Base-by-base conservation (phyloP, 1,140 invertebrate genomes). In the Uloborus diversus region DNA sequence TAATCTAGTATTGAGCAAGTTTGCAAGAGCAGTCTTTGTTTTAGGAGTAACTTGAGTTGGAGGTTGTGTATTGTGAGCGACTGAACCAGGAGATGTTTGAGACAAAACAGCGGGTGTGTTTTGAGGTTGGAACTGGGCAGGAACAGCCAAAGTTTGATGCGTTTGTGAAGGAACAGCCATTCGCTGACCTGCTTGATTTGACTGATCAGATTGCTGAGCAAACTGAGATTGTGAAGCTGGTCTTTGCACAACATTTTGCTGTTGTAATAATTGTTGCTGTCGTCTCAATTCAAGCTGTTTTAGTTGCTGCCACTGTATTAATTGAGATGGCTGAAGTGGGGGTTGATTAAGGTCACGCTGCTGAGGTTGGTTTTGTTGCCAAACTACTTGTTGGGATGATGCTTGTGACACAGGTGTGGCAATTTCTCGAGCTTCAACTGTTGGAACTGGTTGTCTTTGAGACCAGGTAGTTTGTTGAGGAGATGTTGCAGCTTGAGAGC, bases 1-100 rank as follows among this genome's bases (percentile, higher is more conserved):
- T 35, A 97, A 88, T 53, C 96, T 90, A 85, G 92, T 97, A 82
- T 92, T 97, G 59, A 98, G 88, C 92, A 98, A 94, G 86, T 97
- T 96, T 7, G 96, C 96, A 25, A 99, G 87, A 0, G 96, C 96
- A 1, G 96, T 97, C 89, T 98, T 98, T 5, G 96, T 97, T 86
- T 96, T 96, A 0, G 94, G 91, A 85, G 95, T 96, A 35, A 96
- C 93, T n/a, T 92, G 88, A 28, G 83, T 83, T 32, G 59, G n/a
- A 37, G 79, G 35, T 62, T 69, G 65, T n/a, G 32, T 42, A 25
- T 13, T 30, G 49, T 64, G 57, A 9, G 14, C 27, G 11, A 35
- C 47, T 28, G 59, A 14, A 2, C 69, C 68, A 20, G 79, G 68
- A 71, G 82, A 33, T 13, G 35, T 56, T 35, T 49, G 66, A 20